These are phyloP conservation scores for Limnephilus lunatus DNA, from an alignment of 2,888 invertebrate species.

Conservation along the genomic window DNA sequence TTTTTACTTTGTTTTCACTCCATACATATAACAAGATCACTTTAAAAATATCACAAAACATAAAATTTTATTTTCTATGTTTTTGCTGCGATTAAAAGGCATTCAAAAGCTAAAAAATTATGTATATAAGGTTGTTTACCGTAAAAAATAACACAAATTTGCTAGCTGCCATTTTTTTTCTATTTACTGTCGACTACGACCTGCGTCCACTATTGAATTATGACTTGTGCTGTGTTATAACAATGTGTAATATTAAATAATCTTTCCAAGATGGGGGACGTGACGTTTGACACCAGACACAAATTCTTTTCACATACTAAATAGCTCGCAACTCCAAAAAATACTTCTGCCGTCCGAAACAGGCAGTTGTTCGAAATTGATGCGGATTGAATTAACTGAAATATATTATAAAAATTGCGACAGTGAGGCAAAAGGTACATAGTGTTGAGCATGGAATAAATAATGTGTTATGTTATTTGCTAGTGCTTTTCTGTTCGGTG, in stretches of 20 bases:
- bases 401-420: background rate
- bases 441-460: background rate
- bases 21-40: background rate
- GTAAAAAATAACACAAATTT: conserved; percentile 16
- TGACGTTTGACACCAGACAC: conserved; percentile 45
- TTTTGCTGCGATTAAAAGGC: no score
- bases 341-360: background rate
- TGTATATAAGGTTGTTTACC: background rate
- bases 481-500: background rate
- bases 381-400: background rate
- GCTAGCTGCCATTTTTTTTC: conserved; percentile 40
- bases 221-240: background rate
- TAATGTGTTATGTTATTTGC: background rate
- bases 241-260: conserved; percentile 11
- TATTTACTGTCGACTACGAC: conserved; percentile 4
- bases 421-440: background rate
- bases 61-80: background rate
- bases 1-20: background rate
- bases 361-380: background rate
- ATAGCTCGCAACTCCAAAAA: background rate
- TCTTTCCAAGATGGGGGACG: conserved; percentile 42
- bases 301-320: conserved; percentile 38
- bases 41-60: background rate
- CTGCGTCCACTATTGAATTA: background rate
- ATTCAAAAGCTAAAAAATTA: no score